Evolutionary conservation across 1,140 invertebrate species (phyloP), one percentile per base, ranked within the genome.

Genomic region (Octopus sinensis): DNA sequence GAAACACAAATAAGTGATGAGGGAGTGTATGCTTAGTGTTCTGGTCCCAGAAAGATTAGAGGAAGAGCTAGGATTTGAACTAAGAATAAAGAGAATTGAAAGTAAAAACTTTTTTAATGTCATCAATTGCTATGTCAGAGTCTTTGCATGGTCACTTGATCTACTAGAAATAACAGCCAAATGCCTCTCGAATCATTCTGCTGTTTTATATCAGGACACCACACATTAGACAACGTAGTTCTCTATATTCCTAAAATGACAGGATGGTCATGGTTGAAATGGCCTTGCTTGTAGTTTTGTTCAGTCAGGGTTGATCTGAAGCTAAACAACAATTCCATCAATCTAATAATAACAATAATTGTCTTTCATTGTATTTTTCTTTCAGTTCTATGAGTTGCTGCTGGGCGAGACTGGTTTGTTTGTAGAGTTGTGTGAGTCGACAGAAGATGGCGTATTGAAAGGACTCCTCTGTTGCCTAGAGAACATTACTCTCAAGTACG

Each of bases 361-460:
- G 17, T 73, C 6, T 73, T 73, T 73, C 1, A n/a, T 83, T n/a
- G 54, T 12, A 82, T 75, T 82, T 53, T 62, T 54, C 54, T 83
- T 86, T 54, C 82, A 91, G 90, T 88, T 86, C 76, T 86, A 88
- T 84, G 88, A 90, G 12, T 80, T 81, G 12, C 81, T 91, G 13
- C 71, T 90, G 51, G 89, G 89, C 51, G 83, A 84, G 23, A 77
- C 86, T 13, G 90, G 90, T 4, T 78, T 89, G 7, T 81, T 91
- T 54, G 78, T 87, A 17, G 84, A 87, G 56, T 62, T 91, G 53
- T 85, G 86, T 9, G 78, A 84, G 30, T 82, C 83, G 4, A 80
- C 82, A 13, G 86, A 89, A 51, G 83, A 86, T 54, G 86, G 87
- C 30, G 82, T 87, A 13, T 56, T 87, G 17, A 81, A 84, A 78